Evolutionary conservation across 30 jellyfish, hydroid and myxozoan species (phyloP), one percentile per base, ranked within the genome.

Genomic region (Cassiopea xamachana): DNA sequence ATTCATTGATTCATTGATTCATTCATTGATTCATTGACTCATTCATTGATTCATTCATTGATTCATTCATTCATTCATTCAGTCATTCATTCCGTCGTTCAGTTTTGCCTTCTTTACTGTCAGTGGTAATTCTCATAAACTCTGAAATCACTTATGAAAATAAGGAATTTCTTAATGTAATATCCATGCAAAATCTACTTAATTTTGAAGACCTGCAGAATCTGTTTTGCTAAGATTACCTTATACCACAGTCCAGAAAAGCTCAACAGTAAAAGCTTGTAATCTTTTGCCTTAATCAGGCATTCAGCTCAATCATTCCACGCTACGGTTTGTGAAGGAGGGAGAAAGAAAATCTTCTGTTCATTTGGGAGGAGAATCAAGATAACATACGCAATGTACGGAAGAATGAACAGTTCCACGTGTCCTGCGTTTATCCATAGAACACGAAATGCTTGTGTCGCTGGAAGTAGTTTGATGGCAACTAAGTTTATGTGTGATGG

Each of bases 331-430:
- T 86, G 93, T 50, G 83, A 86, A 74, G 71, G 60, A 77, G 48
- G 46, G 46, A 44, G 43, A 2, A 61, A 45, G 75, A 60, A 39
- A 46, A 87, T 87, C 18, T 70, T 58, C 1, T 87, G 94, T 79
- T 88, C 94, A 18, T 51, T 64, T 68, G 90, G 94, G 27, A 77
- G 94, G 43, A 39, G 17, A 75, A 68, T 87, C 61, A 75, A 80
- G 19, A 18, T 89, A 44, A 14, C 27, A 1, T 51, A 89, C 7
- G 96, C 96, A 59, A 89, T 89, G 96, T 89, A 89, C 58, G 96
- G 96, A 0, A 81, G 96, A 7, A 4, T 72, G 82, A 51, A 39
- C 8, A 74, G 69, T 1, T 43, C 7, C 1, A 71, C 48, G 8
- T 89, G 96, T 79, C 69, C 69, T 7, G 8, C 45, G 19, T 69